Percentiles rank a stretch among this genome's conserved stretches.
phyloP scores from a whole-genome alignment of 2,797 vertebrate genomes.

The Schizopygopsis pylzovi region DNA sequence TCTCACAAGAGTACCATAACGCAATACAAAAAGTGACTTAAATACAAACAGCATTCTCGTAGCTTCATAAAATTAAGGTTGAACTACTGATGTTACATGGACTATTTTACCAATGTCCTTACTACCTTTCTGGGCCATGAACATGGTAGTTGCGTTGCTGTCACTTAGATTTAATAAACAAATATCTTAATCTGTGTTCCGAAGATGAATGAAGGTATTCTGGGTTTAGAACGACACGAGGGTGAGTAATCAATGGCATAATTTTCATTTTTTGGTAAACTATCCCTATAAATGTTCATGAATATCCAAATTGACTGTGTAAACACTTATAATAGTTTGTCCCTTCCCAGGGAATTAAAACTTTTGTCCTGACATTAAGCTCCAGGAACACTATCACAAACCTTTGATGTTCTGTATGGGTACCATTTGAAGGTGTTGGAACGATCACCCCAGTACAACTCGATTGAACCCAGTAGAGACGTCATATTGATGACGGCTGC shows the following conservation, averaged over 20 bases:
- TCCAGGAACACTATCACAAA: conserved; percentile 57
- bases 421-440: conserved; percentile 72
- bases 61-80: too few species aligned
- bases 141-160: too few species aligned
- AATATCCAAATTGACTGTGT: neutral
- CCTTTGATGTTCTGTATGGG: conserved; percentile 83
- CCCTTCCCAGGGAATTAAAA: neutral
- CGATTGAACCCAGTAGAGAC: conserved; percentile 77
- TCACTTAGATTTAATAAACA: too few species aligned
- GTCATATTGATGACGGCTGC: conserved; percentile 80
- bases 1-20: too few species aligned
- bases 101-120: too few species aligned
- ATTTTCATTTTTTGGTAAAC: neutral
- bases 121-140: too few species aligned
- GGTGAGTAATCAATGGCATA: neutral
- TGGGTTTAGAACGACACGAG: neutral
- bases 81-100: too few species aligned
- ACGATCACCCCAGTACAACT: conserved; percentile 71
- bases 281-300: neutral
- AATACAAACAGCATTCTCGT: too few species aligned
- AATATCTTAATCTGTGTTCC: too few species aligned
- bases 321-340: neutral
- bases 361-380: neutral
- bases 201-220: too few species aligned
- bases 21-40: too few species aligned